Conservation (phyloP, 2,888 invertebrate species). For the Machimus atricapillus region DNA sequence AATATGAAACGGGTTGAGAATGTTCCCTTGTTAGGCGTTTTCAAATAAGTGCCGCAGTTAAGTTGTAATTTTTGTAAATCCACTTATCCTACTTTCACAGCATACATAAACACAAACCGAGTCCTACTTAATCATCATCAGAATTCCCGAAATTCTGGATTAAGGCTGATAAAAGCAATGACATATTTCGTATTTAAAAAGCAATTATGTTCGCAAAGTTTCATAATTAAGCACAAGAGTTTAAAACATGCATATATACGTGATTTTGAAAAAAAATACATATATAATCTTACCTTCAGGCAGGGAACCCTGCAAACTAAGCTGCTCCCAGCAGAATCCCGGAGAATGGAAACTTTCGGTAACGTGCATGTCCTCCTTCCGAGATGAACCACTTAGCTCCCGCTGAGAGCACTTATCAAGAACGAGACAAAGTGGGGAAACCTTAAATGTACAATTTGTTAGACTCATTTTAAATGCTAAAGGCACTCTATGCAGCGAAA, state of each 20-base stretch:
- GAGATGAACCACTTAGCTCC: not conserved
- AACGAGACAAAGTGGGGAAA: slow-evolving; percentile 12
- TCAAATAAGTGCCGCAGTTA: too few relatives aligned
- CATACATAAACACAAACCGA: not conserved
- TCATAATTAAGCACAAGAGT: not conserved
- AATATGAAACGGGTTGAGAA: too few relatives aligned
- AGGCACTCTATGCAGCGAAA: not conserved
- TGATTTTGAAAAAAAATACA: not conserved
- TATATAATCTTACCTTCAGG: slow-evolving; percentile 34
- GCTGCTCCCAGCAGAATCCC: slow-evolving; percentile 44
- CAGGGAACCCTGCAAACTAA: slow-evolving; percentile 13
- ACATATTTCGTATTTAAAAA: not conserved
- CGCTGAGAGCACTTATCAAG: not conserved
- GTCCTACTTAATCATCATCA: not conserved
- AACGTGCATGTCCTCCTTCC: slow-evolving; percentile 14
- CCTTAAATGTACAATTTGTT: slow-evolving; percentile 10
- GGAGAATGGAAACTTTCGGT: slow-evolving; percentile 45
- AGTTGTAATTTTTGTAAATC: too few relatives aligned
- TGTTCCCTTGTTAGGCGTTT: too few relatives aligned
- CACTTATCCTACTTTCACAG: too few relatives aligned
- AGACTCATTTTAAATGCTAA: not conserved
- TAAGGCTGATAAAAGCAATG: not conserved
- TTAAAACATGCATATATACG: not conserved
- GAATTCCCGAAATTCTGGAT: not conserved
- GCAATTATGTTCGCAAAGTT: not conserved